phyloP scores from a whole-genome alignment of 2,797 vertebrate species.

The Miichthys miiuy region DNA sequence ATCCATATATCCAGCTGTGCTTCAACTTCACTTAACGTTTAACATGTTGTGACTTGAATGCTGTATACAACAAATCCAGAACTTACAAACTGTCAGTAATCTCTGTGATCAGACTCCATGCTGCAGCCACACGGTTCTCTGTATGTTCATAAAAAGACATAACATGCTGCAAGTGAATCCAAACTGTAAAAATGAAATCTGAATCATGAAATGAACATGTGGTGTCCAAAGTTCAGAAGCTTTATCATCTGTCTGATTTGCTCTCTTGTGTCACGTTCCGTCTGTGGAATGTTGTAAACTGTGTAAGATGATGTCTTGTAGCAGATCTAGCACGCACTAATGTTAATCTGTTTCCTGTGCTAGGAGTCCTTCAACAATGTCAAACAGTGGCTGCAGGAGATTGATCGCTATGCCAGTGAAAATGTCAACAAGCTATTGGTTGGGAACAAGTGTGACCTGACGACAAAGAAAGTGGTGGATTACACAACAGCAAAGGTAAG shows the following conservation, averaged over 20 bases:
- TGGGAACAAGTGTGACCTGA: conserved; percentile 99
- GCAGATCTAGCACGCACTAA: background rate
- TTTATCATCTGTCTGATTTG: background rate
- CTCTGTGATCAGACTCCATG: background rate
- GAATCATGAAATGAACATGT: too few species aligned
- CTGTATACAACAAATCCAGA: background rate
- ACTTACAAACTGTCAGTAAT: too few species aligned
- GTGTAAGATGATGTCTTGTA: background rate
- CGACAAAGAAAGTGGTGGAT: conserved; percentile 99
- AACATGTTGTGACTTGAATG: too few species aligned
- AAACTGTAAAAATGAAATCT: background rate
- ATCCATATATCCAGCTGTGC: too few species aligned
- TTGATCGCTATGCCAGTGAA: conserved; percentile 99
- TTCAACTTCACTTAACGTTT: background rate
- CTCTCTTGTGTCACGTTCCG: background rate
- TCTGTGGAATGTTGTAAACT: background rate
- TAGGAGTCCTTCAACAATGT: conserved; percentile 99
- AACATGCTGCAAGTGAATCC: background rate
- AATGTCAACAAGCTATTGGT: conserved; percentile 99
- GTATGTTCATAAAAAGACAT: background rate
- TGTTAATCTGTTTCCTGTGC: conserved; percentile 20
- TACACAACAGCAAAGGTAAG: conserved; percentile 99
- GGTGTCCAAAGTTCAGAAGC: too few species aligned
- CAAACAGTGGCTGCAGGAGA: conserved; percentile 99
- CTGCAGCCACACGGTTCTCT: background rate